Base-by-base conservation (phyloP, 2,113 vertebrate genomes). In the Tyrannus savana region DNA sequence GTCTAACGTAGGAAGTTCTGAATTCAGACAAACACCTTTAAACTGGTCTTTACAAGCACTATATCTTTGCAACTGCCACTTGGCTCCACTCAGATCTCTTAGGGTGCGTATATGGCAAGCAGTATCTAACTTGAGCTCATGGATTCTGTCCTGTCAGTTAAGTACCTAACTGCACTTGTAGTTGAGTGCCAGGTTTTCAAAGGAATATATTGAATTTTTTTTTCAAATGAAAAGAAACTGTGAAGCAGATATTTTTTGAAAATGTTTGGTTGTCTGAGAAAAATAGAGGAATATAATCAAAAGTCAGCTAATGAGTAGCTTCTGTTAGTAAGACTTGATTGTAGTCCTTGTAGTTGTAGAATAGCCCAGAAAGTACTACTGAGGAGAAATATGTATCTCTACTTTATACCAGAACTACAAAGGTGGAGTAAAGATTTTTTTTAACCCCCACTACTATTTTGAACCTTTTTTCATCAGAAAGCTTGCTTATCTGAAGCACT, bases 181-280 rank as follows among this genome's bases (percentile, higher is more conserved):
- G 3, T 3, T 35, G 21, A 66, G 7, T 19, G 8, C 5, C 35
- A 74, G 23, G 35, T 50, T 89, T 84, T 81, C n/a, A 50, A 71
- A 84, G 9, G 13, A 69, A 7, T 63, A 8, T n/a, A 16, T 66
- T 66, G 9, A 74, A 87, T 90, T 81, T 4, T 2, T 30, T 2
- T 69, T 81, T 81, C 39, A 63, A 59, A 63, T 18, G 1, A 53
- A 94, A 74, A 52, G 14, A 37, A 74, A 66, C 6, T 7, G 2
- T 13, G 53, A 19, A 25, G 2, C 3, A 56, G 6, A 59, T 7
- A 4, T 39, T 73, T 81, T 69, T 62, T 59, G 3, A 21, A 9
- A 33, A 4, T 21, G 2, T 28, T 27, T 37, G 3, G 0, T 53
- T 62, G 0, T 42, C 12, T 41, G 9, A 63, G 25, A 67, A 55